These are phyloP conservation scores for Poeciliopsis presidionis DNA, from an alignment of 2,797 vertebrate genomes.

Conservation along the genomic window DNA sequence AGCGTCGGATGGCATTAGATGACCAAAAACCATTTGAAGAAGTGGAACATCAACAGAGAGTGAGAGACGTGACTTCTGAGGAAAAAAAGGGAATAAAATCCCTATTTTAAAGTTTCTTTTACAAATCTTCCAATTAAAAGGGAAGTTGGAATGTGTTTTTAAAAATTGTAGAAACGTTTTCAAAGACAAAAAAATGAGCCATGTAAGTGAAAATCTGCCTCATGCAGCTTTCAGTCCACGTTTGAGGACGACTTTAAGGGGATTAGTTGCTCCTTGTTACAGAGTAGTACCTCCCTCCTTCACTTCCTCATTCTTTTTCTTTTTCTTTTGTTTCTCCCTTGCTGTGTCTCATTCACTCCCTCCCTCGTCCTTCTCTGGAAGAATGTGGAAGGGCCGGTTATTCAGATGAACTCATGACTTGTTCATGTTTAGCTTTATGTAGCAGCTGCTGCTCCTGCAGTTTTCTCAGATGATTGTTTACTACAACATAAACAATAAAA, in stretches of 20 bases:
- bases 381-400: slow-evolving; percentile 80
- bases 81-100: not conserved
- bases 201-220: slow-evolving; percentile 3
- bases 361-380: slow-evolving; percentile 46
- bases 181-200: not conserved
- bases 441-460: slow-evolving; percentile 29
- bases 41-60: slow-evolving; percentile 17
- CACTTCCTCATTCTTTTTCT: slow-evolving; percentile 54
- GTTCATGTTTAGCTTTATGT: slow-evolving; percentile 52
- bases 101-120: not conserved
- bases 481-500: not conserved
- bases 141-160: not conserved
- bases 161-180: not conserved
- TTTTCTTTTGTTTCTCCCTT: slow-evolving; percentile 17
- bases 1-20: slow-evolving; percentile 37
- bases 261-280: slow-evolving; percentile 54
- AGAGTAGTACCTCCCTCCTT: slow-evolving; percentile 43
- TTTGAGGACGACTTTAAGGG: slow-evolving; percentile 47
- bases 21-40: slow-evolving; percentile 45
- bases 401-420: slow-evolving; percentile 62
- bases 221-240: slow-evolving; percentile 4
- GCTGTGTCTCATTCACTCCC: slow-evolving; percentile 18
- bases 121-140: not conserved
- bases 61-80: not conserved
- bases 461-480: slow-evolving; percentile 18